These are phyloP conservation scores for Cyanistes caeruleus DNA, from an alignment of 2,113 vertebrate species.

Conservation along the genomic window DNA sequence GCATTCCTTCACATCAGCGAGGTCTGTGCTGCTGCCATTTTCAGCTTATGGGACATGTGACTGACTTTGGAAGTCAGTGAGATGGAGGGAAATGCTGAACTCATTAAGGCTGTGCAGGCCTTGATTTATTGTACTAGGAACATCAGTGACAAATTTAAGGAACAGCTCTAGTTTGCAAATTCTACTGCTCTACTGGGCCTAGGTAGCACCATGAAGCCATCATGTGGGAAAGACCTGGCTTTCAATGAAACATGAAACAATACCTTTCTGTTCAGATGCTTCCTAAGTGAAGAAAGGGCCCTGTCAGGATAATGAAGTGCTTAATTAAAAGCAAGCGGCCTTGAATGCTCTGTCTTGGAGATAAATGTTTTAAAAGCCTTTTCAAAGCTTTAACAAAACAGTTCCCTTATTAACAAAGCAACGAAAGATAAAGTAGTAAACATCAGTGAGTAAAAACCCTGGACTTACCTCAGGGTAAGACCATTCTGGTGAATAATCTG, in stretches of 20 bases:
- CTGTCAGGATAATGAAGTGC: background rate
- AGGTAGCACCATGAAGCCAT: background rate
- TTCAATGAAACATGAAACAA: background rate
- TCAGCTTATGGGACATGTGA: background rate
- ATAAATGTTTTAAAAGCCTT: background rate
- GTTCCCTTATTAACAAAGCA: background rate
- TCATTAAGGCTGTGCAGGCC: background rate
- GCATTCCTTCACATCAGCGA: background rate
- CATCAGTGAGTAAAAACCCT: background rate
- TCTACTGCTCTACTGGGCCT: background rate
- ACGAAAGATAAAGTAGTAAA: background rate
- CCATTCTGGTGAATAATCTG: conserved; percentile 98
- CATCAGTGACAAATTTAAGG: background rate
- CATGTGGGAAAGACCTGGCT: background rate
- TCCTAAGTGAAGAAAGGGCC: background rate
- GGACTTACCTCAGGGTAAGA: conserved; percentile 95
- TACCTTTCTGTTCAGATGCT: background rate
- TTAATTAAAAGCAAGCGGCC: conserved; percentile 17
- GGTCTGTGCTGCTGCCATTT: background rate
- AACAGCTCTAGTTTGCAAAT: background rate
- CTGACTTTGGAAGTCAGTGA: background rate
- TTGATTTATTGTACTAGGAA: background rate
- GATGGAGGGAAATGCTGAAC: background rate
- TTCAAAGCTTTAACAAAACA: background rate
- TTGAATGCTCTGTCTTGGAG: background rate